phyloP scores from a whole-genome alignment of 1,140 invertebrate species.

The Drosophila oshimai region DNA sequence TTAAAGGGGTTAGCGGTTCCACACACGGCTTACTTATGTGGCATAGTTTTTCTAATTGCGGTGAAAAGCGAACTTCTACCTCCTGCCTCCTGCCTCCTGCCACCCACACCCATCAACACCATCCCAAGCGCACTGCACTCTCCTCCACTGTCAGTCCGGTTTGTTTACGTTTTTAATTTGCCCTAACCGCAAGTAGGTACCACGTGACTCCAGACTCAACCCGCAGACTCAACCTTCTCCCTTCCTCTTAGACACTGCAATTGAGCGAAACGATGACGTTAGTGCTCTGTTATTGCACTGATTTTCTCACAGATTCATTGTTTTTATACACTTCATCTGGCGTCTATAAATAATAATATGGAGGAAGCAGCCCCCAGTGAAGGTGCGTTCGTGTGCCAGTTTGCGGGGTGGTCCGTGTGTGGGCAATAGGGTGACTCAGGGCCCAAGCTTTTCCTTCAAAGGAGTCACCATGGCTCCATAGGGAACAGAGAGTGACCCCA shows the following conservation, averaged over 20 bases:
- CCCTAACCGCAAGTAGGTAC: conserved; percentile 44
- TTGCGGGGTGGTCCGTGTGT: conserved; percentile 3
- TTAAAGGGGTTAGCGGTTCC: conserved; percentile 12
- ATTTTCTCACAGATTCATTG: conserved; percentile 55
- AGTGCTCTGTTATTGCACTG: conserved; percentile 29
- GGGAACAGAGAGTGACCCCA: neutral
- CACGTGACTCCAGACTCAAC: conserved; percentile 51
- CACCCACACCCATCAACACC: neutral
- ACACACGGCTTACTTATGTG: neutral
- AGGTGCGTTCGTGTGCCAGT: neutral
- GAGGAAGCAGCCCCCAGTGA: conserved; percentile 6
- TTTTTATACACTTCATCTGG: conserved; percentile 34
- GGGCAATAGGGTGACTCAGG: conserved; percentile 63
- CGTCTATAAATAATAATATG: conserved; percentile 64
- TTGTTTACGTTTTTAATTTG: conserved; percentile 74
- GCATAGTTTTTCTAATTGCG: conserved; percentile 9
- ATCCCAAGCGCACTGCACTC: neutral
- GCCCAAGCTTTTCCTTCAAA: conserved; percentile 15
- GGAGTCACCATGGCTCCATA: conserved; percentile 7
- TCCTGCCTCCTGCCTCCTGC: neutral
- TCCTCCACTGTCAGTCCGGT: neutral
- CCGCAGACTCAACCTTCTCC: neutral
- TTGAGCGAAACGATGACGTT: conserved; percentile 31
- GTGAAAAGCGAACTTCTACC: conserved; percentile 1
- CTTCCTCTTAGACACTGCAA: conserved; percentile 6